phyloP scores from a whole-genome alignment of 2,113 vertebrate genomes.

The Peromyscus maniculatus region DNA sequence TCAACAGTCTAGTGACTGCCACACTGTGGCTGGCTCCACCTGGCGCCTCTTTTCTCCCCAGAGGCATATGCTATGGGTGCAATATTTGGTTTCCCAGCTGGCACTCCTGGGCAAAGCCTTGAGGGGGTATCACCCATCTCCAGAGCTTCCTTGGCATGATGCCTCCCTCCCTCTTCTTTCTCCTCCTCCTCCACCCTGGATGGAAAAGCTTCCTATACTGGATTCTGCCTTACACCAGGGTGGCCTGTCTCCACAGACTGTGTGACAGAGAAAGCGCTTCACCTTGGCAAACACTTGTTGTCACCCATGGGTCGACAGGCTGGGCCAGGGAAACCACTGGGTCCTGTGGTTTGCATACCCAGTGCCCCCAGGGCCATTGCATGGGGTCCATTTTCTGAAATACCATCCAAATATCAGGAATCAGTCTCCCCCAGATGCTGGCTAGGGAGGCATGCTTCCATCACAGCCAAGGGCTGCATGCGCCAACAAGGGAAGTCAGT shows the following conservation, averaged over 20 bases:
- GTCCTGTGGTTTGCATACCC: background rate
- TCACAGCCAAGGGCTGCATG: background rate
- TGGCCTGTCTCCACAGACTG: rapidly evolving
- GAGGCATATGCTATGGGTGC: background rate
- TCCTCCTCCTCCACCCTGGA: background rate
- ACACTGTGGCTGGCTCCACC: background rate
- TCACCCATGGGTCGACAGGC: background rate
- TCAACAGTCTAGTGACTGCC: background rate
- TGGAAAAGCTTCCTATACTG: background rate
- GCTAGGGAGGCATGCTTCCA: background rate
- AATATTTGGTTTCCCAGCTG: conserved; percentile 39
- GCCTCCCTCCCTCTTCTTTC: background rate
- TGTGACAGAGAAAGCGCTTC: background rate
- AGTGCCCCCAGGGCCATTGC: rapidly evolving
- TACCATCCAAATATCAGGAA: rapidly evolving
- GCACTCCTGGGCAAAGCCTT: background rate
- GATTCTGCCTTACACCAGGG: background rate
- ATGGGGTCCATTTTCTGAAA: background rate
- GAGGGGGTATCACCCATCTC: background rate
- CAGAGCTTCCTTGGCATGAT: background rate
- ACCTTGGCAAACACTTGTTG: background rate
- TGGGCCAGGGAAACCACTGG: background rate
- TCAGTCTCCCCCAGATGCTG: rapidly evolving
- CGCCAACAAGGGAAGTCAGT: rapidly evolving
- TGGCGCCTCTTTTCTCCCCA: background rate